Evolutionary conservation across 2,888 invertebrate genomes (phyloP), one percentile per base, ranked within the genome.

Genomic region (Tanypteryx hageni): DNA sequence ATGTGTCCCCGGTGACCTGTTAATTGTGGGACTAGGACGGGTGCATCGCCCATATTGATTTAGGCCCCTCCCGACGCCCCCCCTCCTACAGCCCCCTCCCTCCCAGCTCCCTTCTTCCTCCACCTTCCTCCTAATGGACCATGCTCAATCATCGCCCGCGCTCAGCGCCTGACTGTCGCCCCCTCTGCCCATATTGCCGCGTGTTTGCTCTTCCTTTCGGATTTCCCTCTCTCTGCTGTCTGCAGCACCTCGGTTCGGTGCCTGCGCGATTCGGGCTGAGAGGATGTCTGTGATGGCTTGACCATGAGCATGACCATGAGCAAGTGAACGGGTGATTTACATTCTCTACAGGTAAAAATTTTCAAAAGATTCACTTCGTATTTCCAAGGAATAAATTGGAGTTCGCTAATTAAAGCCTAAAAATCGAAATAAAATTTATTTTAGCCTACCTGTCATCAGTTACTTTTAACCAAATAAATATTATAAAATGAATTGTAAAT

Each of bases 121-220:
- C 13, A 44, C 22, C 68, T 31, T 16, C 31, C 16, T 59, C 64
- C 89, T 89, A 89, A 89, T 89, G 89, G 89, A 89, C 89, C 64
- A 89, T 61, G 89, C 64, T 89, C 89, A 89, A 89, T 89, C 89
- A 89, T 89, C 89, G 64, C 61, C 89, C 31, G n/a, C 61, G 13
- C 64, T 31, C 83, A n/a, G 18, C 57, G 83, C 18, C 83, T 57
- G 83, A 31, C 89, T 64, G 89, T 68, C 89, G 31, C 68, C 27
- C 76, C 27, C 76, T 76, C 76, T 22, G 22, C 76, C 68, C 89
- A 89, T 61, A 89, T 89, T 89, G 89, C 64, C 61, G 11, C 89
- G 64, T 89, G 89, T 89, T 89, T 89, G n/a, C 89, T 44, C 58
- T 8, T 18, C 16, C 83, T 44, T 4, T 82, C 44, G 44, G 44